Conservation (phyloP, 2,888 invertebrate genomes). For the Dione juno region DNA sequence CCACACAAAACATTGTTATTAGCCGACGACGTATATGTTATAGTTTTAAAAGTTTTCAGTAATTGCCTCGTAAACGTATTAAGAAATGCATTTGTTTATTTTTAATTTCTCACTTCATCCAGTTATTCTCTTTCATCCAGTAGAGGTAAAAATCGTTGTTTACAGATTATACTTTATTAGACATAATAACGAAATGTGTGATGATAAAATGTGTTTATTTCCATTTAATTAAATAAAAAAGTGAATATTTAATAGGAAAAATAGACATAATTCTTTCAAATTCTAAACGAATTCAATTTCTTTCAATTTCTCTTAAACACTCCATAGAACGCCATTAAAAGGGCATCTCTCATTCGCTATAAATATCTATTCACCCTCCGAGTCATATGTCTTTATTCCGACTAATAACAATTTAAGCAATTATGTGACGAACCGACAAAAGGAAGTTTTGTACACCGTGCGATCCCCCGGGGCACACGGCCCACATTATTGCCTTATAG, state of each 20-base stretch:
- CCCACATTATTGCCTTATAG: conserved; percentile 77
- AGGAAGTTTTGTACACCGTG: conserved; percentile 72
- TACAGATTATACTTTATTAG: neutral
- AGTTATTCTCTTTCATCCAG: neutral
- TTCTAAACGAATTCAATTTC: conserved; percentile 37
- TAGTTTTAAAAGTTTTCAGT: conserved; percentile 64
- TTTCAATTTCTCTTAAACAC: conserved; percentile 43
- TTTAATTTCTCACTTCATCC: neutral
- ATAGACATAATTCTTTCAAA: conserved; percentile 33
- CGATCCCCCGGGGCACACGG: conserved; percentile 62
- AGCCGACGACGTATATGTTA: conserved; percentile 73
- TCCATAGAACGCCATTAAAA: conserved; percentile 68
- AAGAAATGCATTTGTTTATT: conserved; percentile 43
- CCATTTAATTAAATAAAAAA: conserved; percentile 11
- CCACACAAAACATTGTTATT: conserved; percentile 77
- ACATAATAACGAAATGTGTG: neutral
- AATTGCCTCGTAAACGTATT: conserved; percentile 72
- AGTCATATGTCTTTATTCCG: conserved; percentile 82
- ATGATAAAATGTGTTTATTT: neutral
- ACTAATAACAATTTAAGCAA: conserved; percentile 83
- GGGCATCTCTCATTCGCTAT: conserved; percentile 75
- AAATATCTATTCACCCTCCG: conserved; percentile 63
- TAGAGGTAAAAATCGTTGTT: no score
- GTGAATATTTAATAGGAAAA: neutral
- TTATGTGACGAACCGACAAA: conserved; percentile 70